These are phyloP conservation scores for Saturnia pavonia DNA, from an alignment of 2,888 invertebrate genomes.

Conservation along the genomic window DNA sequence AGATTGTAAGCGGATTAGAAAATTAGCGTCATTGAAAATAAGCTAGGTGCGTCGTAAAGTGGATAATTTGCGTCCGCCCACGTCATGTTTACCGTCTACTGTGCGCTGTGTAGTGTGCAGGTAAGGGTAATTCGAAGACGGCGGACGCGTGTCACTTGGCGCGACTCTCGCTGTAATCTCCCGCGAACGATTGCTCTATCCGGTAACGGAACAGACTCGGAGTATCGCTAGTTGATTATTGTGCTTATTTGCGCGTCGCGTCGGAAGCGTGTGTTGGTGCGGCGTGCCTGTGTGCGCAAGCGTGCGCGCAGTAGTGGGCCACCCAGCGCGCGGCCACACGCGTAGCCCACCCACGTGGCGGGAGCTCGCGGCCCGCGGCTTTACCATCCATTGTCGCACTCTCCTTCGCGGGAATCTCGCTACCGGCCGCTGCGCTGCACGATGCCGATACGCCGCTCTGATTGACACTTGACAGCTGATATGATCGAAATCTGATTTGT, in stretches of 20 bases:
- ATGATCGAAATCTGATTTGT: slow-evolving; percentile 48
- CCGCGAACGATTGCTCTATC: slow-evolving; percentile 74
- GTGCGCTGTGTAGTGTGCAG: slow-evolving; percentile 22
- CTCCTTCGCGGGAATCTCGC: slow-evolving; percentile 31
- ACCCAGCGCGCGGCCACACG: slow-evolving; percentile 81
- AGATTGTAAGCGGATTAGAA: slow-evolving; percentile 57
- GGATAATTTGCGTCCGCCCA: slow-evolving; percentile 47
- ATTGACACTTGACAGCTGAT: slow-evolving; percentile 65
- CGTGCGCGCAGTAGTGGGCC: slow-evolving; percentile 70
- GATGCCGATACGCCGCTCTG: slow-evolving; percentile 38
- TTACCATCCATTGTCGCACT: slow-evolving; percentile 34
- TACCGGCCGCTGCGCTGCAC: slow-evolving; percentile 31
- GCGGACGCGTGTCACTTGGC: slow-evolving; percentile 61
- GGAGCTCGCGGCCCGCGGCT: slow-evolving; percentile 67
- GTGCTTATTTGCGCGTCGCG: slow-evolving; percentile 79
- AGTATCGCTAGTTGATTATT: slow-evolving; percentile 81
- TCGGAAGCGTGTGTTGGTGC: slow-evolving; percentile 64
- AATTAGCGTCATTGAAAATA: slow-evolving; percentile 49
- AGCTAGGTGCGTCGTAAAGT: slow-evolving; percentile 43
- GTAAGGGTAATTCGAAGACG: slow-evolving; percentile 23
- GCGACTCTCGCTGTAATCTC: slow-evolving; percentile 69
- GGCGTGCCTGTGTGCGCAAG: slow-evolving; percentile 64
- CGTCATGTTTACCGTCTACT: slow-evolving; percentile 19
- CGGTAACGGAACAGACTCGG: slow-evolving; percentile 59
- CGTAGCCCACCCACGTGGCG: slow-evolving; percentile 79